phyloP scores from a whole-genome alignment of 2,888 invertebrate species.

The Argyresthia albistria region DNA sequence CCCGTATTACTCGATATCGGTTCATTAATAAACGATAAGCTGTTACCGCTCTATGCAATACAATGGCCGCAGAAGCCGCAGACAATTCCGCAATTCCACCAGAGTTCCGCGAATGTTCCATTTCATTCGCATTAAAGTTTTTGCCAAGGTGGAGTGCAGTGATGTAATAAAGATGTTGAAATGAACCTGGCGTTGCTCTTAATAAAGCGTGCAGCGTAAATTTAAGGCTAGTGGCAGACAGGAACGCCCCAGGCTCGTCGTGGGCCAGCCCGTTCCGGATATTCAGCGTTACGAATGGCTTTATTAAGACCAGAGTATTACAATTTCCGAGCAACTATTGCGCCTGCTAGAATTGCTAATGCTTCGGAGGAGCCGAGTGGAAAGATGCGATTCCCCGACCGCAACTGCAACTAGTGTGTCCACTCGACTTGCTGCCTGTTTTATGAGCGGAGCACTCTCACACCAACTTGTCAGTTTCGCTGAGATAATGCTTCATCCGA shows the following conservation, averaged over 20 bases:
- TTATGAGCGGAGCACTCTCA: slow-evolving; percentile 57
- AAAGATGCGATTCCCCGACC: slow-evolving; percentile 50
- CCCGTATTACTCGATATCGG: slow-evolving; percentile 46
- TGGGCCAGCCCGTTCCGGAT: slow-evolving; percentile 44
- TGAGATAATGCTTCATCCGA: slow-evolving; percentile 8
- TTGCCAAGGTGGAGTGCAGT: not conserved
- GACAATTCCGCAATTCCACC: slow-evolving; percentile 35
- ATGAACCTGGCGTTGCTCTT: slow-evolving; percentile 2
- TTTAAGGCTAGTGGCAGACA: slow-evolving; percentile 1
- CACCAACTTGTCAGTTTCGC: slow-evolving; percentile 33
- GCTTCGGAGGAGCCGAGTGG: slow-evolving; percentile 45
- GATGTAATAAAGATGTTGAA: not conserved
- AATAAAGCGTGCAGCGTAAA: slow-evolving; percentile 5
- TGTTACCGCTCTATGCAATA: slow-evolving; percentile 33
- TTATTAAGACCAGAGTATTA: slow-evolving; percentile 67
- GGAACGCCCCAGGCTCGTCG: slow-evolving; percentile 38
- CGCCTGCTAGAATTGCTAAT: slow-evolving; percentile 60
- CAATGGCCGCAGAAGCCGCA: slow-evolving; percentile 28
- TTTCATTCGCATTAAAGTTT: slow-evolving; percentile 1
- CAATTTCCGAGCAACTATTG: slow-evolving; percentile 59
- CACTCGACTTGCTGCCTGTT: slow-evolving; percentile 35
- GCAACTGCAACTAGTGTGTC: slow-evolving; percentile 11
- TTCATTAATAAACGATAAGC: slow-evolving; percentile 57
- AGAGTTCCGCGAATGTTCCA: slow-evolving; percentile 10
- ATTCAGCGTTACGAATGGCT: slow-evolving; percentile 60